Conservation (phyloP, 2,888 invertebrate species). For the Orthonevra nobilis region DNA sequence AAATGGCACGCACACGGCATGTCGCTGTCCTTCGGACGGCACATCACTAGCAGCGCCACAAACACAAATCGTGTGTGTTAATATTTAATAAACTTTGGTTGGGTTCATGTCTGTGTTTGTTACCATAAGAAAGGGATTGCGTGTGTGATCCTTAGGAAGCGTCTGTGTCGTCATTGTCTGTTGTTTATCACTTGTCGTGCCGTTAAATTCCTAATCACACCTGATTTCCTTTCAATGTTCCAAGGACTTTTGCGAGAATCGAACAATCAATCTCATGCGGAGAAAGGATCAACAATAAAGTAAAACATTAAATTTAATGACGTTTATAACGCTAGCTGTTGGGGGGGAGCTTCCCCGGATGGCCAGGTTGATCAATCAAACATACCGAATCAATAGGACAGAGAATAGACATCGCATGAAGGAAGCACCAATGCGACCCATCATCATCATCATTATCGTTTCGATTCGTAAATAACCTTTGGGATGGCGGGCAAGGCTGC, state of each 20-base stretch:
- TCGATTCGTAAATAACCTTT: slow-evolving; percentile 64
- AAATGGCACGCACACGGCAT: slow-evolving; percentile 70
- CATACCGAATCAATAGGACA: slow-evolving; percentile 44
- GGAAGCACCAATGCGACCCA: slow-evolving; percentile 25
- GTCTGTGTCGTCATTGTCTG: slow-evolving; percentile 44
- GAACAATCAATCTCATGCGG: slow-evolving; percentile 30
- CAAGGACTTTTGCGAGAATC: slow-evolving; percentile 43
- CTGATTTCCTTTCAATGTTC: slow-evolving; percentile 47
- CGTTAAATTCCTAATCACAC: slow-evolving; percentile 43
- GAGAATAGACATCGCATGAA: slow-evolving; percentile 35
- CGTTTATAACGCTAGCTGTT: slow-evolving; percentile 13
- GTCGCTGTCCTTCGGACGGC: too few relatives aligned
- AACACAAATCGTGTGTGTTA: slow-evolving; percentile 65
- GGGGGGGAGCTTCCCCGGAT: slow-evolving; percentile 5
- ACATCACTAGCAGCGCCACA: slow-evolving; percentile 56
- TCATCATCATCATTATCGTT: slow-evolving; percentile 61
- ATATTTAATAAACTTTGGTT: slow-evolving; percentile 63
- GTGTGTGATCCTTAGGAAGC: slow-evolving; percentile 57
- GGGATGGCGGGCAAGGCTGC: slow-evolving; percentile 11
- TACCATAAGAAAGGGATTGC: slow-evolving; percentile 61
- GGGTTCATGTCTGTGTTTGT: slow-evolving; percentile 21
- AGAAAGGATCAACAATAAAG: slow-evolving; percentile 15
- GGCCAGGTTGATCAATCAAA: slow-evolving; percentile 59
- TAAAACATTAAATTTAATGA: slow-evolving; percentile 66
- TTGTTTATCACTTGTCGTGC: slow-evolving; percentile 62